Percentiles rank a stretch among this genome's conserved stretches.
phyloP scores from a whole-genome alignment of 2,113 vertebrate genomes.

The Anolis sagrei region DNA sequence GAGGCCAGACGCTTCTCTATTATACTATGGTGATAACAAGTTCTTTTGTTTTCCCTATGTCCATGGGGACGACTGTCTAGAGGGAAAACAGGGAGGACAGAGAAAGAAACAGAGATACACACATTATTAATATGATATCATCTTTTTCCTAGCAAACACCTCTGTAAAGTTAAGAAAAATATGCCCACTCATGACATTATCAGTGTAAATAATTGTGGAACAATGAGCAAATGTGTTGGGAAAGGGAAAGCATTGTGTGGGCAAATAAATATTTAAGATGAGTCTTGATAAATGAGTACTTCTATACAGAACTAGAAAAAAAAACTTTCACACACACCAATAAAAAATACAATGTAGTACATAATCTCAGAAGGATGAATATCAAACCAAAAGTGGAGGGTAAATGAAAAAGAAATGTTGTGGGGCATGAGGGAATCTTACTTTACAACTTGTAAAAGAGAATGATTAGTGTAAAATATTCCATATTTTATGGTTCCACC shows the following conservation, averaged over 20 bases:
- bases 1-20: constrained; percentile 14
- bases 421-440: background rate
- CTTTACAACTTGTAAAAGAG: background rate
- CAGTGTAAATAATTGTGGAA: background rate
- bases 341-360: background rate
- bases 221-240: constrained; percentile 16
- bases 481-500: too few relatives aligned
- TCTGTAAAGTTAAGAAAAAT: accelerated
- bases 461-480: background rate
- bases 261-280: background rate
- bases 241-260: background rate
- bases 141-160: background rate
- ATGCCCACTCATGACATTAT: background rate
- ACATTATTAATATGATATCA: background rate
- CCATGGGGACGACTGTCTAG: constrained; percentile 17
- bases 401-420: too few relatives aligned
- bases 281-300: background rate
- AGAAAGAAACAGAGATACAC: background rate
- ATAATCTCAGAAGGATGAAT: too few relatives aligned
- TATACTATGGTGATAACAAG: constrained; percentile 15
- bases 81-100: constrained; percentile 32
- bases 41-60: constrained; percentile 5
- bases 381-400: too few relatives aligned
- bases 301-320: background rate
- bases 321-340: background rate